phyloP scores from a whole-genome alignment of 2,797 vertebrate genomes.

The Hoplostethus atlanticus region DNA sequence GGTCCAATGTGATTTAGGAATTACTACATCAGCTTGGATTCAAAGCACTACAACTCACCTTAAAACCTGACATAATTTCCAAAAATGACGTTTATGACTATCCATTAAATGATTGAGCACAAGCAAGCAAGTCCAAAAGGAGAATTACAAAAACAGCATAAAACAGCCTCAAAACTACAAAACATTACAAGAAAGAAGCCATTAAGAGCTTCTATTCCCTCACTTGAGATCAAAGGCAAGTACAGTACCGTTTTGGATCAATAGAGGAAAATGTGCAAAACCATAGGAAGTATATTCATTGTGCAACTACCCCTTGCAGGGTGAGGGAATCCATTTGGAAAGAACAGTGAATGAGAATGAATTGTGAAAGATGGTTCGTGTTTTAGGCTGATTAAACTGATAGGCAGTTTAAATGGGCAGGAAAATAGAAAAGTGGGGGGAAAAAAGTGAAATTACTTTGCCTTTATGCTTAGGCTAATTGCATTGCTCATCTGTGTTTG shows the following conservation, averaged over 20 bases:
- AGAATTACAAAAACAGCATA: conserved; percentile 9
- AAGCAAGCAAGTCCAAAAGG: conserved; percentile 22
- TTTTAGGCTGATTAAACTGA: conserved; percentile 4
- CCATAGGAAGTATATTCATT: conserved; percentile 38
- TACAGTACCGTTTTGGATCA: conserved; percentile 49
- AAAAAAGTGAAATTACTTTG: conserved; percentile 30
- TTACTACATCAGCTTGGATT: background rate
- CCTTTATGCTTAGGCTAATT: conserved; percentile 19
- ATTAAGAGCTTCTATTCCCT: conserved; percentile 24
- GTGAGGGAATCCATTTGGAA: conserved; percentile 7
- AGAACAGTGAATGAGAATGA: conserved; percentile 13
- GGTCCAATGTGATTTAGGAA: background rate
- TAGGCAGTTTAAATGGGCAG: conserved; percentile 3
- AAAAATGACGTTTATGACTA: background rate
- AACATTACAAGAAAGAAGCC: conserved; percentile 14
- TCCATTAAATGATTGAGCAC: conserved; percentile 8
- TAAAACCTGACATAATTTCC: conserved; percentile 2
- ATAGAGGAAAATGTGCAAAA: conserved; percentile 44
- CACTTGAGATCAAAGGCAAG: conserved; percentile 40
- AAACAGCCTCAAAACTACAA: conserved; percentile 39
- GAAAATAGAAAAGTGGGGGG: conserved; percentile 4
- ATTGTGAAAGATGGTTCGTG: conserved; percentile 2
- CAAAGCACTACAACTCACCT: background rate
- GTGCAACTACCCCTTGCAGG: conserved; percentile 34
- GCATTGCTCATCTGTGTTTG: conserved; percentile 44